Base-by-base conservation (phyloP, 2,113 vertebrate species). In the Motacilla alba region DNA sequence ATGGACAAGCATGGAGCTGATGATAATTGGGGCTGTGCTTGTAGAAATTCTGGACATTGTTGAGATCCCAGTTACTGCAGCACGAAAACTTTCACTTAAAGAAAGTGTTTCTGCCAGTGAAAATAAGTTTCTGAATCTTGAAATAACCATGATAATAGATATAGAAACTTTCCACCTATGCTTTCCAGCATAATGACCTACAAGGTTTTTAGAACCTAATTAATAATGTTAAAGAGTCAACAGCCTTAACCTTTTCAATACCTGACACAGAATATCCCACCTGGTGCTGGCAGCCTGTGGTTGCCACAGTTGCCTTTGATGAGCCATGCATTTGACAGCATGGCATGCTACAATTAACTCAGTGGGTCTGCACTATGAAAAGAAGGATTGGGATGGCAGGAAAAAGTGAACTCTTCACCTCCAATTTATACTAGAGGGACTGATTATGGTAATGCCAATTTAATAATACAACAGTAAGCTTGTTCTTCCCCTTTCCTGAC, bases 191-290 rank as follows among this genome's bases (percentile, higher is more conserved):
- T 47, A 79, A 76, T 13, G 14, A 31, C 27, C 31, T 74, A 31
- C 19, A 78, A 66, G 27, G 8, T 41, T 91, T 84, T 77, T 27
- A 64, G 83, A 80, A 83, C 13, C 21, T 85, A 69, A 85, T 93
- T 85, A 90, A 46, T n/a, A 87, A 49, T 18, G 27, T 39, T 56
- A 3, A 73, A 64, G 19, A 27, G 14, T 59, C 69, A 89, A 33
- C 35, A 91, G 35, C 52, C 56, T 91, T 93, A 94, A 80, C 39
- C 20, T 96, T 81, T 77, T 81, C 68, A 58, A 46, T 43, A 41
- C 46, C 78, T 93, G 58, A 66, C 66, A 28, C 26, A 83, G 68
- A 94, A 43, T 55, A 92, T 66, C 43, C 37, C 15, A 53, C 5
- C 12, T 15, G 0, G 0, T 9, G 20, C 60, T 62, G 33, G 22